These are phyloP conservation scores for Stegodyphus dumicola DNA, from an alignment of 1,140 invertebrate genomes.

Conservation along the genomic window DNA sequence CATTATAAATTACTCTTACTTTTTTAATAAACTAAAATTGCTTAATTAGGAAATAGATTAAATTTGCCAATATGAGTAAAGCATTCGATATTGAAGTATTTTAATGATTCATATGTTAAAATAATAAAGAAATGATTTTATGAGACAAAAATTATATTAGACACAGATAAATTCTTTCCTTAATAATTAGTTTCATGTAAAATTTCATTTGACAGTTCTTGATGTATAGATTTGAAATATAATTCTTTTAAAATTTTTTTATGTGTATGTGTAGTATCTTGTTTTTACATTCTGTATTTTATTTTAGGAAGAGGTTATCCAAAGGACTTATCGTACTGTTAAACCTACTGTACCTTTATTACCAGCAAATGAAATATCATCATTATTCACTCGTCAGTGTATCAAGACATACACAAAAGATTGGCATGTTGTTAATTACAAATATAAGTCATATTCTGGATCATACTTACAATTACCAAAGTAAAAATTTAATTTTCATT, in stretches of 20 bases:
- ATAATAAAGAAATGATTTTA: not conserved
- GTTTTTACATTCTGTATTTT: not conserved
- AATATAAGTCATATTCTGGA: constrained; percentile 86
- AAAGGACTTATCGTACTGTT: constrained; percentile 81
- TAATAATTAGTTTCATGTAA: too few species aligned
- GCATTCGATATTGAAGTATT: not conserved
- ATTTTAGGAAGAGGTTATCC: constrained; percentile 80
- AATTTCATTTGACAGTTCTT: too few species aligned
- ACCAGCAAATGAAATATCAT: constrained; percentile 69
- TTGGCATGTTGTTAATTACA: constrained; percentile 89
- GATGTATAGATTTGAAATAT: not conserved
- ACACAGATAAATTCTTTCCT: too few species aligned
- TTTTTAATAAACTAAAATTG: too few species aligned
- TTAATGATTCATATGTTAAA: not conserved
- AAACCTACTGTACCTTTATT: constrained; percentile 76
- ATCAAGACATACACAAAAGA: constrained; percentile 85
- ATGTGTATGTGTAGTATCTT: not conserved
- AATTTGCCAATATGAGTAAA: too few species aligned
- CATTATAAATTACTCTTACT: too few species aligned
- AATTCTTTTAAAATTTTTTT: not conserved
- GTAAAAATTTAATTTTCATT: constrained; percentile 69
- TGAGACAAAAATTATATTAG: not conserved
- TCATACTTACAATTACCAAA: constrained; percentile 86
- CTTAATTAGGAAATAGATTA: too few species aligned
- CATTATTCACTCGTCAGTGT: constrained; percentile 85